phyloP scores from a whole-genome alignment of 1,140 invertebrate genomes.

The Campoletis sonorensis region DNA sequence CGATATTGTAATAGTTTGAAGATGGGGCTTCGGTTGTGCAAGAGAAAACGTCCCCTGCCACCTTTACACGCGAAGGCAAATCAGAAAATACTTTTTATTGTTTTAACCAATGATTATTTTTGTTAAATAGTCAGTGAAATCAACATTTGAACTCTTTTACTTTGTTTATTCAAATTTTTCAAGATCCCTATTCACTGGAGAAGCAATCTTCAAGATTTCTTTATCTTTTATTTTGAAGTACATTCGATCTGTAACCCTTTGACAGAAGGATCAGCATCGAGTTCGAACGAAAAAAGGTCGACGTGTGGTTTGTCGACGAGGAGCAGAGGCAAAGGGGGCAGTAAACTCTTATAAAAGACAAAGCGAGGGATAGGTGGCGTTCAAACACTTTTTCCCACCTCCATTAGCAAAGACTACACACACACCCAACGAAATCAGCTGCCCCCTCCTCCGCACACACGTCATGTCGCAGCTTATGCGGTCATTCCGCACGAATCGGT shows the following conservation, averaged over 20 bases:
- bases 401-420: constrained; percentile 69
- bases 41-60: neutral
- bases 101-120: too few relatives aligned
- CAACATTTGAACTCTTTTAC: too few relatives aligned
- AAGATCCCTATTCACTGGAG: neutral
- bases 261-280: constrained; percentile 7
- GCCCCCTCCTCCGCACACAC: neutral
- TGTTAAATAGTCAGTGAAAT: too few relatives aligned
- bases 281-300: neutral
- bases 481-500: constrained; percentile 49
- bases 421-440: too few relatives aligned
- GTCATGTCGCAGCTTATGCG: neutral
- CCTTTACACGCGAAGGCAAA: neutral
- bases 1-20: constrained; percentile 68
- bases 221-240: neutral
- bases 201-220: neutral
- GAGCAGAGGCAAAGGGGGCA: neutral
- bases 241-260: constrained; percentile 3
- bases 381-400: constrained; percentile 67
- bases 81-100: too few relatives aligned
- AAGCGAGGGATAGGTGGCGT: constrained; percentile 11
- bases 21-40: constrained; percentile 67
- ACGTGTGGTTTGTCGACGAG: neutral
- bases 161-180: neutral
- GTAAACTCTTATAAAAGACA: neutral